phyloP scores from a whole-genome alignment of 53 echinoderm and acorn worm genomes.

The Mesocentrotus franciscanus region DNA sequence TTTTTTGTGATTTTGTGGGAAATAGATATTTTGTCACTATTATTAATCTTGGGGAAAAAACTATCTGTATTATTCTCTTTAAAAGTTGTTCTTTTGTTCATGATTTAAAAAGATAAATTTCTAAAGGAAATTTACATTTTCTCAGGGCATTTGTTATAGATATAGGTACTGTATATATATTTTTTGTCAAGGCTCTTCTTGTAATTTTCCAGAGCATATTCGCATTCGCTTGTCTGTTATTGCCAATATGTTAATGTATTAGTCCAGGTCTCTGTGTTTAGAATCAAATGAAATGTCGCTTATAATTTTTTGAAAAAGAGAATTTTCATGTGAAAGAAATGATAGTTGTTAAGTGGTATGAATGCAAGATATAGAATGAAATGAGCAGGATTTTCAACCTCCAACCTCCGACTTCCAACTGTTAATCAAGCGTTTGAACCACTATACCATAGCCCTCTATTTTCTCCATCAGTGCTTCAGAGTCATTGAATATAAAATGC shows the following conservation, averaged over 20 bases:
- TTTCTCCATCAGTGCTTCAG: too few relatives aligned
- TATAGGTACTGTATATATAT: not conserved
- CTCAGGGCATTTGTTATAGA: not conserved
- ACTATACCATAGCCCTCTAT: too few relatives aligned
- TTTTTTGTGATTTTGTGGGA: slow-evolving; percentile 19
- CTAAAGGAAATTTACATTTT: not conserved
- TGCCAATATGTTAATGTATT: not conserved
- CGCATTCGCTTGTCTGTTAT: not conserved
- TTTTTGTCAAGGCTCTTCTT: not conserved
- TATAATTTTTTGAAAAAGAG: too few relatives aligned
- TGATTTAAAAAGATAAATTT: not conserved
- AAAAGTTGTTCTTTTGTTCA: not conserved
- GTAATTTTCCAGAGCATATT: not conserved
- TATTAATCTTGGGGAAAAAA: not conserved
- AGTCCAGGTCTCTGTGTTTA: too few relatives aligned
- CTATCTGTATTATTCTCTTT: not conserved
- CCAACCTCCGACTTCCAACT: too few relatives aligned
- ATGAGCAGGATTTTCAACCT: too few relatives aligned
- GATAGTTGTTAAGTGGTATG: too few relatives aligned
- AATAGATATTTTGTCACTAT: not conserved
- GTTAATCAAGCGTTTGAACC: too few relatives aligned
- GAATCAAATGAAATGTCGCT: too few relatives aligned
- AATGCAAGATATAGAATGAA: too few relatives aligned
- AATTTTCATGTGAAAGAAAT: too few relatives aligned
- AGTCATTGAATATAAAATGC: too few relatives aligned